Conservation (phyloP, 2,113 vertebrate species). For the Scopus umbretta region DNA sequence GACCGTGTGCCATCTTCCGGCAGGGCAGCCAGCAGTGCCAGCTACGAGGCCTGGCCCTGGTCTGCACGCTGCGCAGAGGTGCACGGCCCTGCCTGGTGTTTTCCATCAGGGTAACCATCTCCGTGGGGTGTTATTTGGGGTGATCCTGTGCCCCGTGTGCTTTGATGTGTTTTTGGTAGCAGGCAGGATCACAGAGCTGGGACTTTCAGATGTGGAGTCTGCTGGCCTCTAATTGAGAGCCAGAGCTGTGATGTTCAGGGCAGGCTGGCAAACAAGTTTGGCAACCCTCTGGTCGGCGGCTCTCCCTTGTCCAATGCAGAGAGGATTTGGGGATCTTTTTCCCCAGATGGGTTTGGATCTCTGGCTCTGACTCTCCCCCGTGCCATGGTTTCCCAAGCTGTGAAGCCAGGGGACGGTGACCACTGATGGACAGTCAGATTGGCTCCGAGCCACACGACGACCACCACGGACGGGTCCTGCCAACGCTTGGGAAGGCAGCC, state of each 20-base stretch:
- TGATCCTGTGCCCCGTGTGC: not conserved
- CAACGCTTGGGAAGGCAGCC: not conserved
- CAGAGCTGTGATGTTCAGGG: not conserved
- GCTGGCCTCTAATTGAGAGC: not conserved
- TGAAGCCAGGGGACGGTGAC: not conserved
- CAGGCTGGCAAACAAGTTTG: not conserved
- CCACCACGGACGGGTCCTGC: rapidly evolving
- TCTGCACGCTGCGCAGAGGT: rapidly evolving
- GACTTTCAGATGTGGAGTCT: not conserved
- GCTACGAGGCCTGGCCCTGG: rapidly evolving
- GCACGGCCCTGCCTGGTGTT: not conserved
- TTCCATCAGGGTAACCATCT: not conserved
- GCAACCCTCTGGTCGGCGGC: not conserved
- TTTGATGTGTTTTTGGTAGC: not conserved
- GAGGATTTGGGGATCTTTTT: not conserved
- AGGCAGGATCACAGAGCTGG: not conserved
- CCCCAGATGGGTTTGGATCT: not conserved
- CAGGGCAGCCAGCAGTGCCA: not conserved
- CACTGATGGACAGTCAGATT: rapidly evolving
- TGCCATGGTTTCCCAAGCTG: not conserved
- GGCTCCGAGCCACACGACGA: rapidly evolving
- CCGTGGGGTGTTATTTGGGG: not conserved
- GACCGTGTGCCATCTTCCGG: rapidly evolving
- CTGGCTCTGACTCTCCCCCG: not conserved
- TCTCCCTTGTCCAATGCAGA: not conserved